Conservation (phyloP, 2,113 vertebrate species). For the Pogonocichla stellata region DNA sequence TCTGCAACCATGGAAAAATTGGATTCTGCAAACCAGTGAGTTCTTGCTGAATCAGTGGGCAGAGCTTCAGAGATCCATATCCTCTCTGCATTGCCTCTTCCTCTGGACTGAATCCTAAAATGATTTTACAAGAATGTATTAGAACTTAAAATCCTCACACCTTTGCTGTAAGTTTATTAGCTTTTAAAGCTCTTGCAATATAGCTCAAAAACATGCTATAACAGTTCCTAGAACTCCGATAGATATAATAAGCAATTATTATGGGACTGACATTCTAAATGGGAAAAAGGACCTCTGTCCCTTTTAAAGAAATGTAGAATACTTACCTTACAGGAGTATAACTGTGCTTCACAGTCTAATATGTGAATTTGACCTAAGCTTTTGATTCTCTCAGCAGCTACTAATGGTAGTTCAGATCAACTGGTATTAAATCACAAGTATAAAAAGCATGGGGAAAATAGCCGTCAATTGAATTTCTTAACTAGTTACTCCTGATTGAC, state of each 20-base stretch:
- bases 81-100: background rate
- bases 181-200: constrained; percentile 28
- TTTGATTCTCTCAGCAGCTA: constrained; percentile 69
- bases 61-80: constrained; percentile 26
- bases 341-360: constrained; percentile 60
- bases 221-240: constrained; percentile 45
- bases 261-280: constrained; percentile 56
- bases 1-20: constrained; percentile 35
- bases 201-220: constrained; percentile 23
- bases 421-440: constrained; percentile 68
- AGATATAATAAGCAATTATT: constrained; percentile 64
- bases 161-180: constrained; percentile 39
- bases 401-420: constrained; percentile 71
- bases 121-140: constrained; percentile 30
- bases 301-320: constrained; percentile 65
- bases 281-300: constrained; percentile 43
- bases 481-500: constrained; percentile 74
- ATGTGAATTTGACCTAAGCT: constrained; percentile 64
- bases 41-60: constrained; percentile 49
- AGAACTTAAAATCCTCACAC: background rate
- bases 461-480: constrained; percentile 71
- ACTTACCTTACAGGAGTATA: constrained; percentile 61
- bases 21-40: constrained; percentile 30
- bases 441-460: constrained; percentile 67
- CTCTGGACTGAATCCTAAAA: constrained; percentile 31